Evolutionary conservation across 1,140 invertebrate genomes (phyloP).

Genomic region (Catajapyx aquilonaris): DNA sequence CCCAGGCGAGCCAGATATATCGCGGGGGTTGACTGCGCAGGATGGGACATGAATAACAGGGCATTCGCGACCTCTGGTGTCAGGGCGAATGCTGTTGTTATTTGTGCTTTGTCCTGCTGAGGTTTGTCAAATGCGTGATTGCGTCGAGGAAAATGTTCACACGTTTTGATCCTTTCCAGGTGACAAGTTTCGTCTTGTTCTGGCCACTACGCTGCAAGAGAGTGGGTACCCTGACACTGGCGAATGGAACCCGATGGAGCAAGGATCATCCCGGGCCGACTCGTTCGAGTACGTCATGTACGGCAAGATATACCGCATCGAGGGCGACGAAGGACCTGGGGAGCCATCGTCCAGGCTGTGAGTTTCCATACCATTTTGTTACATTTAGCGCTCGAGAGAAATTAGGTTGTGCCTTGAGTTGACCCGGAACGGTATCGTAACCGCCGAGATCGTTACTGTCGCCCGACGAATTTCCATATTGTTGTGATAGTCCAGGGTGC

Average conservation of each 20-base stretch:
- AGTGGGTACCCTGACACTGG: slow-evolving; percentile 89
- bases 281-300: slow-evolving; percentile 99
- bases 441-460: too few relatives aligned
- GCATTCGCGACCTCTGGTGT: too few relatives aligned
- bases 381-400: neutral
- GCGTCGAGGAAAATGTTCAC: neutral
- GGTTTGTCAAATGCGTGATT: too few relatives aligned
- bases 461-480: too few relatives aligned
- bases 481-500: too few relatives aligned
- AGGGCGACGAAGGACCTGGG: slow-evolving; percentile 81
- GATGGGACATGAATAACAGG: too few relatives aligned
- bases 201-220: slow-evolving; percentile 85
- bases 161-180: slow-evolving; percentile 23
- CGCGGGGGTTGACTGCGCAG: too few relatives aligned
- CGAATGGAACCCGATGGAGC: slow-evolving; percentile 73
- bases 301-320: slow-evolving; percentile 96
- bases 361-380: slow-evolving; percentile 24
- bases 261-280: slow-evolving; percentile 70
- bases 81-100: too few relatives aligned
- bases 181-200: slow-evolving; percentile 81
- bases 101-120: too few relatives aligned
- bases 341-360: slow-evolving; percentile 67
- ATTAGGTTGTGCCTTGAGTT: neutral
- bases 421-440: too few relatives aligned
- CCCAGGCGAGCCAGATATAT: too few relatives aligned